phyloP scores from a whole-genome alignment of 2,113 vertebrate species.

The Nothobranchius kuhntae region DNA sequence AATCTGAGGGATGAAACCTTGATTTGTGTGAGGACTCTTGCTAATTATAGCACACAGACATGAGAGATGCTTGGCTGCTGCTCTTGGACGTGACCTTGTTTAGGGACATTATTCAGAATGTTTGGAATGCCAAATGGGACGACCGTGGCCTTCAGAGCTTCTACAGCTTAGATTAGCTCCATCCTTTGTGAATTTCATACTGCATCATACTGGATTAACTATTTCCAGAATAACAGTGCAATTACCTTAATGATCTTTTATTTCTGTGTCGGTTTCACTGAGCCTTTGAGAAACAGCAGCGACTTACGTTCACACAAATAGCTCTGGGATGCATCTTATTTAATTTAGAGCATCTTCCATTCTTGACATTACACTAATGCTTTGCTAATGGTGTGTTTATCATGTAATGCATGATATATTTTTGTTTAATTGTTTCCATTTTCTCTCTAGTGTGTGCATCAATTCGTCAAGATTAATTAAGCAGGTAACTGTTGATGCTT shows the following conservation, averaged over 20 bases:
- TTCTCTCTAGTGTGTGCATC: slow-evolving; percentile 2
- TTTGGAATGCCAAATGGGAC: slow-evolving; percentile 28
- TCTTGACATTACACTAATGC: background rate
- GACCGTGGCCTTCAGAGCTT: slow-evolving; percentile 2
- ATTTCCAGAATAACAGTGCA: background rate
- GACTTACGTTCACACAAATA: slow-evolving; percentile 2
- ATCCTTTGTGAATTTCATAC: background rate
- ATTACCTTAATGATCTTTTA: background rate
- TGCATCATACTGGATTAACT: background rate
- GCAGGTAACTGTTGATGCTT: slow-evolving; percentile 46
- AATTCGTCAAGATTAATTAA: slow-evolving; percentile 35
- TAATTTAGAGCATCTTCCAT: background rate
- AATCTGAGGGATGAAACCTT: slow-evolving; percentile 6
- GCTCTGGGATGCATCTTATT: background rate
- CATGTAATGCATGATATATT: background rate
- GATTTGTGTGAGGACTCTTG: slow-evolving; percentile 23
- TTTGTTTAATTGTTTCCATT: background rate
- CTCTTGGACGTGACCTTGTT: slow-evolving; percentile 39
- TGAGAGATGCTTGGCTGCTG: slow-evolving; percentile 28
- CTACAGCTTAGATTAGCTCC: slow-evolving; percentile 7
- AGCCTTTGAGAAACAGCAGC: background rate
- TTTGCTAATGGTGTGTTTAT: slow-evolving; percentile 1
- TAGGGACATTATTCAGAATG: slow-evolving; percentile 44
- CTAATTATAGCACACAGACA: slow-evolving; percentile 37
- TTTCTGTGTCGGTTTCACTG: background rate